phyloP scores from a whole-genome alignment of 2,888 invertebrate species.

The Venusia cambrica region DNA sequence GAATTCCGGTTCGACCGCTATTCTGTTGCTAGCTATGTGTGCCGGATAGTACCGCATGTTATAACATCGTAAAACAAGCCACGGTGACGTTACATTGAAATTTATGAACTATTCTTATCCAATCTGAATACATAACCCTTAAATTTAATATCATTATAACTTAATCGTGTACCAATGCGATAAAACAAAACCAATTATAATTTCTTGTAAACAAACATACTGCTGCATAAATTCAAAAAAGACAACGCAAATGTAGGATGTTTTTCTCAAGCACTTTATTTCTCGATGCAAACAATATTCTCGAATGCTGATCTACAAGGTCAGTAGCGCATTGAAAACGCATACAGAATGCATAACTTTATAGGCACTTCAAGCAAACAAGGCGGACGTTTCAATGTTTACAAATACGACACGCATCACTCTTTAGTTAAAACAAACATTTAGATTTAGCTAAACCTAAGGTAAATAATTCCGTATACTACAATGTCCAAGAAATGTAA shows the following conservation, averaged over 20 bases:
- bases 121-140: neutral
- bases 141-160: neutral
- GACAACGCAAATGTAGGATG: too few relatives aligned
- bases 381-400: conserved; percentile 26
- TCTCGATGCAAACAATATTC: conserved; percentile 2
- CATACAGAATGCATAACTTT: conserved; percentile 21
- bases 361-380: conserved; percentile 16
- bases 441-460: conserved; percentile 11
- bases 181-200: conserved; percentile 1
- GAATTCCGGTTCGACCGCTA: conserved; percentile 65
- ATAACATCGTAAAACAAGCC: conserved; percentile 45
- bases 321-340: conserved; percentile 8
- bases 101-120: neutral
- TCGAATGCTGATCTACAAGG: conserved; percentile 7
- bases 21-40: conserved; percentile 55
- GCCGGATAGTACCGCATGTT: conserved; percentile 42
- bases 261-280: too few relatives aligned
- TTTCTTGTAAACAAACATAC: too few relatives aligned
- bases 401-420: conserved; percentile 26
- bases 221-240: too few relatives aligned
- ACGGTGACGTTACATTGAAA: conserved; percentile 38
- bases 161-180: neutral
- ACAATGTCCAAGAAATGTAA: conserved; percentile 2
- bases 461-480: conserved; percentile 8
- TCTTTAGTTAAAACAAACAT: conserved; percentile 17